Base-by-base conservation (phyloP, 2,888 invertebrate genomes). In the Lycaena phlaeas region DNA sequence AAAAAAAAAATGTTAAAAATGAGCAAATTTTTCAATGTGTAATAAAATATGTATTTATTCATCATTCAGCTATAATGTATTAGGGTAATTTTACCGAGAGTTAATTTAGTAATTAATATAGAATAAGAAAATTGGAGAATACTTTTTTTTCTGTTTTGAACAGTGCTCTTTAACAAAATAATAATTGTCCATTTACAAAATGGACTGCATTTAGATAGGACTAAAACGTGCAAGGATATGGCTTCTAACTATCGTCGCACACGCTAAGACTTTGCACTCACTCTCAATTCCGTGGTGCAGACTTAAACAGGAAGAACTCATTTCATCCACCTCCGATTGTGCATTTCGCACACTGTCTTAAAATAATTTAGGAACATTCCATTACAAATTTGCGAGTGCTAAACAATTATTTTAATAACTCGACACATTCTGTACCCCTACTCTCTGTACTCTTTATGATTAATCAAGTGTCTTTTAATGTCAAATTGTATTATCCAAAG, bases 361-460 rank as follows among this genome's bases (percentile, higher is more conserved):
- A 26, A 22, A 29, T 28, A 36, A 36, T 27, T 30, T 37, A 43
- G 40, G 37, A 36, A 43, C 43, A 44, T 43, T 37, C 30, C 37
- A 43, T 28, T 39, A 39, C 38, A 17, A 40, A 30, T 31, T 17
- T 15, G 39, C 30, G 31, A 31, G 11, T 40, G 25, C 14, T 40
- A 30, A 29, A 29, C 27, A 27, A 27, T n/a, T n/a, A n/a, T n/a
- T n/a, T n/a, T n/a, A n/a, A n/a, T n/a, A n/a, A n/a, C n/a, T n/a
- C n/a, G n/a, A n/a, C n/a, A n/a, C n/a, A n/a, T n/a, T n/a, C n/a
- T n/a, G n/a, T n/a, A n/a, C n/a, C n/a, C n/a, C n/a, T n/a, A n/a
- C n/a, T n/a, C n/a, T n/a, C n/a, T n/a, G n/a, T n/a, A n/a, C n/a
- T n/a, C n/a, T n/a, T n/a, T n/a, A n/a, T n/a, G n/a, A n/a, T n/a